phyloP scores from a whole-genome alignment of 2,888 invertebrate genomes.

The Lasioglossum zephyrum region DNA sequence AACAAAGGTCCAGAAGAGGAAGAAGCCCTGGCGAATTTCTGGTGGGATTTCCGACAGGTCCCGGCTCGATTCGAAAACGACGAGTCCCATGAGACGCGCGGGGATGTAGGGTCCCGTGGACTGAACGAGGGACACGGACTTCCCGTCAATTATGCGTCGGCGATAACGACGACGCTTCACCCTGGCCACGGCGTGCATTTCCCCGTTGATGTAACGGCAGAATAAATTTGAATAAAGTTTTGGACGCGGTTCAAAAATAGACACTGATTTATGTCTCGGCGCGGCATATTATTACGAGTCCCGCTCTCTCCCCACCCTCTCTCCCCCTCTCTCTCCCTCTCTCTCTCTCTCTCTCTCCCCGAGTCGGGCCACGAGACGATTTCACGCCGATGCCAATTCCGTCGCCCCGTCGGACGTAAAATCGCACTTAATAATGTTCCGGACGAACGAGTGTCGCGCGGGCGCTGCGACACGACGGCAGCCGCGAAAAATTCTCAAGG shows the following conservation, averaged over 20 bases:
- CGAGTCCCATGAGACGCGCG: slow-evolving; percentile 13
- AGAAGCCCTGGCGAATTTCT: slow-evolving; percentile 4
- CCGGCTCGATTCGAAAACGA: slow-evolving; percentile 21
- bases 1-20: not conserved
- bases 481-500: slow-evolving; percentile 53
- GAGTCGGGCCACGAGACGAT: slow-evolving; percentile 62
- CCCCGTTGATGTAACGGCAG: slow-evolving; percentile 65
- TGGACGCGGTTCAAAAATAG: slow-evolving; percentile 71
- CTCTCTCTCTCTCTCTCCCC: not conserved
- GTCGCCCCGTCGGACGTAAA: slow-evolving; percentile 53
- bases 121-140: slow-evolving; percentile 6
- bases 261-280: slow-evolving; percentile 68
- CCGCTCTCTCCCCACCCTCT: not conserved
- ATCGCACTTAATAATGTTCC: slow-evolving; percentile 61
- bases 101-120: not conserved
- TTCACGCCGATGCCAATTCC: slow-evolving; percentile 66
- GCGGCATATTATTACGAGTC: slow-evolving; percentile 65
- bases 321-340: not conserved
- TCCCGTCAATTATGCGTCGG: slow-evolving; percentile 56
- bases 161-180: slow-evolving; percentile 49
- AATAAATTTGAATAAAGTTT: slow-evolving; percentile 71
- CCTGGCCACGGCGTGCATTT: slow-evolving; percentile 33
- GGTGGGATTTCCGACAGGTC: not conserved
- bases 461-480: not conserved
- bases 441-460: slow-evolving; percentile 24